Evolutionary conservation across 2,797 vertebrate genomes (phyloP).

Genomic region (Halcyon badia): DNA sequence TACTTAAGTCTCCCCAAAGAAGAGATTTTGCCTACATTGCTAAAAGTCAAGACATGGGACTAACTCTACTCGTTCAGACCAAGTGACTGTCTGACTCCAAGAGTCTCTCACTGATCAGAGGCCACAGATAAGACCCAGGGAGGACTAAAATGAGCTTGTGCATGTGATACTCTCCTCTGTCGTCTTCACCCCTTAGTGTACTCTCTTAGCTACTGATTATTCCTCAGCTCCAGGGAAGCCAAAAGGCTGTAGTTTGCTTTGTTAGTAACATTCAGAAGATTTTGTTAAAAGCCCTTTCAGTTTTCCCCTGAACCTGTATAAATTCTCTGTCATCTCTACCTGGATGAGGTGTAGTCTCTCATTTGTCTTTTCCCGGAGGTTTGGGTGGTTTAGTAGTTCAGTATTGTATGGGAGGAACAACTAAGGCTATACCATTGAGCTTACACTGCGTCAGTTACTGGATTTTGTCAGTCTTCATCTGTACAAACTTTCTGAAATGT

Average conservation of each 20-base stretch:
- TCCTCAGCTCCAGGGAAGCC: neutral
- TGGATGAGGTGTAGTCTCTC: neutral
- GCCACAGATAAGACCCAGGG: neutral
- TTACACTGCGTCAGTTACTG: neutral
- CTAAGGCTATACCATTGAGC: neutral
- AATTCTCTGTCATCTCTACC: neutral
- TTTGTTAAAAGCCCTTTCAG: neutral
- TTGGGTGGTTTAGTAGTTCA: neutral
- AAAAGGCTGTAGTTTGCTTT: neutral
- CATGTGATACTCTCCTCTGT: neutral
- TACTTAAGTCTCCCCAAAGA: neutral
- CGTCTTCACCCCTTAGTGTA: neutral
- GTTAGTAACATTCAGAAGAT: neutral
- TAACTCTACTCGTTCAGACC: neutral
- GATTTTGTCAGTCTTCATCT: neutral
- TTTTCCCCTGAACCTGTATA: neutral
- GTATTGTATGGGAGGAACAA: neutral
- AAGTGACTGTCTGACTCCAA: neutral
- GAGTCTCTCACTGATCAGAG: neutral
- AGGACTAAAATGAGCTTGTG: neutral
- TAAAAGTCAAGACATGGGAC: neutral
- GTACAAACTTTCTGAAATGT: neutral
- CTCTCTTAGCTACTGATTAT: neutral
- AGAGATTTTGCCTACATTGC: neutral
- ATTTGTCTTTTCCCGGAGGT: neutral